Conservation (phyloP, 2,888 invertebrate genomes). For the Coelinius sp. region DNA sequence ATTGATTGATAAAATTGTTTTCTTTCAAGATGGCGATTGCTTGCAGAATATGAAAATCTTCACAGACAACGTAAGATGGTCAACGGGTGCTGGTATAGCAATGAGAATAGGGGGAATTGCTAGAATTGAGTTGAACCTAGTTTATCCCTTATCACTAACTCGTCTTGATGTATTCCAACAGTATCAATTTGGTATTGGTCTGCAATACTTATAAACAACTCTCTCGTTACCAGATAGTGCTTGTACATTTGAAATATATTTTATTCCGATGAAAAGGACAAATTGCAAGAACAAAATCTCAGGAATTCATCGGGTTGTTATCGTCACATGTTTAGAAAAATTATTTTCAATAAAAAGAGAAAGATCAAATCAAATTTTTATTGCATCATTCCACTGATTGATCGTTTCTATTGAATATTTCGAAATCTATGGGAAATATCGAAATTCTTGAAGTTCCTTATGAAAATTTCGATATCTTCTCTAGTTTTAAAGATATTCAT, state of each 20-base stretch:
- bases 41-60: conserved; percentile 69
- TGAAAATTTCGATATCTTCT: not conserved
- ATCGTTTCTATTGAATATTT: not conserved
- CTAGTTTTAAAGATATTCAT: not conserved
- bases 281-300: not conserved
- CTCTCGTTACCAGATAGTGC: conserved; percentile 45
- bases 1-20: conserved; percentile 18
- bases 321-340: conserved; percentile 10
- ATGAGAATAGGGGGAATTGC: conserved; percentile 87
- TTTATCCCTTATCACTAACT: conserved; percentile 81
- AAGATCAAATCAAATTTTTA: not conserved
- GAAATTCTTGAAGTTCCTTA: not conserved
- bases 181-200: conserved; percentile 88
- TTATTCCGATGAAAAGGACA: conserved; percentile 1
- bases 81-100: conserved; percentile 88
- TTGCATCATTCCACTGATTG: not conserved
- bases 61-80: conserved; percentile 76
- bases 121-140: conserved; percentile 96
- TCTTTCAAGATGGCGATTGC: conserved; percentile 69
- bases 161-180: conserved; percentile 80
- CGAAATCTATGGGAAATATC: too few relatives aligned
- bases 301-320: conserved; percentile 15
- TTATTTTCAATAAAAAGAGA: conserved; percentile 19
- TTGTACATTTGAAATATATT: conserved; percentile 41
- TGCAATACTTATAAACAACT: conserved; percentile 79